Evolutionary conservation across 1,140 invertebrate genomes (phyloP).

Genomic region (Diuraphis noxia): DNA sequence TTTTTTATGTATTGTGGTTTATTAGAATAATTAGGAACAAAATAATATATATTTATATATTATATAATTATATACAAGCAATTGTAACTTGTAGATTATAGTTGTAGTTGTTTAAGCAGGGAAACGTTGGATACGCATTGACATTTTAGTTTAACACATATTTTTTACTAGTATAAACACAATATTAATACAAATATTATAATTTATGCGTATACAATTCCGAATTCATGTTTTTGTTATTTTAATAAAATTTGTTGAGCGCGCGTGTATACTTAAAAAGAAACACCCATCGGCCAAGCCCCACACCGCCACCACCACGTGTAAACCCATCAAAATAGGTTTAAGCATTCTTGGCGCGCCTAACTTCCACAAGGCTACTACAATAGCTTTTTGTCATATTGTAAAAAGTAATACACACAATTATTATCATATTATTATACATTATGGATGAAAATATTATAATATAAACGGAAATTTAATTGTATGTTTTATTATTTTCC

Average conservation of each 20-base stretch:
- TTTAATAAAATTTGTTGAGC: not conserved
- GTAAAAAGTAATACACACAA: not conserved
- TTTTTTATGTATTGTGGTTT: not conserved
- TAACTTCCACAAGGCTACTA: constrained; percentile 15
- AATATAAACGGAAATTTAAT: not conserved
- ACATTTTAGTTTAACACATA: not conserved
- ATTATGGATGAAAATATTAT: not conserved
- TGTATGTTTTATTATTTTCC: not conserved
- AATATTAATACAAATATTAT: no score
- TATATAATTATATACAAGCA: no score
- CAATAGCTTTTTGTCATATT: not conserved
- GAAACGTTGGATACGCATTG: not conserved
- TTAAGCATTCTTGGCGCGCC: constrained; percentile 29
- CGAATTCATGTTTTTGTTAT: not conserved
- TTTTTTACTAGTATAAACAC: not conserved
- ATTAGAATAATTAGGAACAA: not conserved
- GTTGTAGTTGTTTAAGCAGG: not conserved
- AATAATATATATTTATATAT: not conserved
- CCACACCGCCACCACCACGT: not conserved
- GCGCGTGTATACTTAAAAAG: not conserved
- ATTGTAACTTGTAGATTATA: no score
- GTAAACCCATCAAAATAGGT: constrained; percentile 4
- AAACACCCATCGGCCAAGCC: not conserved
- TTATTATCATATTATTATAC: not conserved
- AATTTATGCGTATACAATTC: not conserved